Base-by-base conservation (phyloP, 2,888 invertebrate species). In the Plebejus melissa region DNA sequence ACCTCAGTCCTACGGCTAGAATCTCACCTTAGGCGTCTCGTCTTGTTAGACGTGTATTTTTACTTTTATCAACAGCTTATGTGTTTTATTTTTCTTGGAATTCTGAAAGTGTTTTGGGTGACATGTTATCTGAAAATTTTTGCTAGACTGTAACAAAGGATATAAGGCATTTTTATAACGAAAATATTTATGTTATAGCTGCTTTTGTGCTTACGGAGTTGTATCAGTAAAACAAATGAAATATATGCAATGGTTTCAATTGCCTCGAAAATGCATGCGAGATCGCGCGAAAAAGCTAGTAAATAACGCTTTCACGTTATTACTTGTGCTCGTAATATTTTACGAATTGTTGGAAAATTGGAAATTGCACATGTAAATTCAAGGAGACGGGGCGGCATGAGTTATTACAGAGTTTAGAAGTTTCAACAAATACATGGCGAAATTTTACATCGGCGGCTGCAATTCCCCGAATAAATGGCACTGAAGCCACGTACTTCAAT, bases 401-500 rank as follows among this genome's bases (percentile, higher is more conserved):
- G 54, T 50, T 50, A 72, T 50, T 54, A 28, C 50, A 16, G 32
- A 32, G 50, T 72, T 72, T 50, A 32, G 72, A 72, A 72, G 32
- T 72, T 72, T 72, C 72, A 72, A 72, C 72, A 72, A 72, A 72
- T 72, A 72, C 72, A 72, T 41, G 72, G 65, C 32, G 28, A 50
- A 72, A 72, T 46, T 50, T 72, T 72, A 72, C 72, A 72, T 54
- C 54, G 46, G 50, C 50, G 71, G 28, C 71, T 71, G 72, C 54
- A 54, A 71, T 71, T 74, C 77, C 75, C 74, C 77, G 77, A 80
- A 80, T 80, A 82, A 82, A 82, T 81, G 80, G 80, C 77, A 57
- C 71, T 76, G 74, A 70, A 77, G 80, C 81, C 85, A 85, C 87
- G 85, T 85, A 83, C 81, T 83, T 83, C 85, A 86, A 87, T 89